phyloP scores from a whole-genome alignment of 53 echinoderm and acorn worm species.

The Echinarachnius parma region DNA sequence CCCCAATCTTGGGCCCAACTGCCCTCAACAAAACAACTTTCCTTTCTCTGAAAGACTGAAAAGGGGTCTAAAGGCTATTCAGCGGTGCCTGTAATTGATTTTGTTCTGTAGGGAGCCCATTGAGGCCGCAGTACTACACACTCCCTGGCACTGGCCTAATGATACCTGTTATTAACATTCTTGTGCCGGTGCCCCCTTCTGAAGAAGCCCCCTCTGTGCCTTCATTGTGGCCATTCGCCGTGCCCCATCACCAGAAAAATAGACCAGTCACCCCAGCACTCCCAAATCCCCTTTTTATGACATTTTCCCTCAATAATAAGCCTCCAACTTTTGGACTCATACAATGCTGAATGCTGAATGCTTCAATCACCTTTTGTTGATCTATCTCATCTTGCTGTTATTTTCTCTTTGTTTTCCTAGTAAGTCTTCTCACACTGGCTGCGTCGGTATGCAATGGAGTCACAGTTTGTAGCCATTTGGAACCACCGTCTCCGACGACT shows the following conservation, averaged over 20 bases:
- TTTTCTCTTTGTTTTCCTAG: not conserved
- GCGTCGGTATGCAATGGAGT: too few relatives aligned
- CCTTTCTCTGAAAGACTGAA: too few relatives aligned
- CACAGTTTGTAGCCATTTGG: too few relatives aligned
- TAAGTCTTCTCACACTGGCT: too few relatives aligned
- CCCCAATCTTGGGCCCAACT: not conserved
- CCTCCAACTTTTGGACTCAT: too few relatives aligned
- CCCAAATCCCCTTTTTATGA: slow-evolving; percentile 14
- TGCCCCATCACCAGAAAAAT: not conserved
- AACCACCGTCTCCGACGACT: too few relatives aligned
- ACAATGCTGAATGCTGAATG: slow-evolving; percentile 34
- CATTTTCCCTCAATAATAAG: not conserved
- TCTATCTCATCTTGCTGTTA: too few relatives aligned
- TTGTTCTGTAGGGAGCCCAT: too few relatives aligned
- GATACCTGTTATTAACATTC: slow-evolving; percentile 40
- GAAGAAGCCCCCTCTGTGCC: slow-evolving; percentile 6
- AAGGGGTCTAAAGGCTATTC: slow-evolving; percentile 22
- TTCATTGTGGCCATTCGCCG: not conserved
- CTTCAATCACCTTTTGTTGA: slow-evolving; percentile 27
- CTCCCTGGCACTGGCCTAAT: slow-evolving; percentile 7
- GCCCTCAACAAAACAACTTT: slow-evolving; percentile 31
- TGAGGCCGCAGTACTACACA: slow-evolving; percentile 10
- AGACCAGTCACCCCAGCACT: not conserved
- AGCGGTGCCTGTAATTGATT: slow-evolving; percentile 46
- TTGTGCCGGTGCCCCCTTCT: not conserved